Conservation (phyloP, 1,140 invertebrate species). For the Aphelinus atriplicis region DNA sequence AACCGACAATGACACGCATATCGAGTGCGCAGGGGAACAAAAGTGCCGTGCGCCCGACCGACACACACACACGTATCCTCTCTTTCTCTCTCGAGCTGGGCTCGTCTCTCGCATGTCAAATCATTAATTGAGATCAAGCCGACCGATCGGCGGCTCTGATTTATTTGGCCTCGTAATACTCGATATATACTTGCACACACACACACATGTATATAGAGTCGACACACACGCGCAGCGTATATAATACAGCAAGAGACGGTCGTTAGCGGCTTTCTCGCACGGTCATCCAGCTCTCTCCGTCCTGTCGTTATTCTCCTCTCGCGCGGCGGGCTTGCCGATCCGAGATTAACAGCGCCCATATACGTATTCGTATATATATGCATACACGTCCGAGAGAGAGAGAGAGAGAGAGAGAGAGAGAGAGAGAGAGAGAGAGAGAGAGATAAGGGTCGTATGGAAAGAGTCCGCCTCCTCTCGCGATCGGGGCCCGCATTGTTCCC, state of each 20-base stretch:
- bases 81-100: not conserved
- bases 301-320: not conserved
- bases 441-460: not conserved
- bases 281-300: conserved; percentile 19
- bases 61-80: too few species aligned
- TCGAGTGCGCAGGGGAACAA: too few species aligned
- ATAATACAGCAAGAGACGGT: conserved; percentile 27
- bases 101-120: conserved; percentile 21
- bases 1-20: too few species aligned
- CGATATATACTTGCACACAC: conserved; percentile 45
- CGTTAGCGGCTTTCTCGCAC: conserved; percentile 35
- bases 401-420: conserved; percentile 4
- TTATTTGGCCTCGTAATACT: conserved; percentile 33
- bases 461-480: too few species aligned
- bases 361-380: not conserved
- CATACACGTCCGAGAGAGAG: conserved; percentile 5
- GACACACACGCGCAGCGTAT: too few species aligned
- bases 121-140: conserved; percentile 38
- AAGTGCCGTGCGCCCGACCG: too few species aligned
- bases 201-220: not conserved
- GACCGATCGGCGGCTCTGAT: conserved; percentile 14
- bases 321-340: not conserved
- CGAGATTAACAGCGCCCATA: conserved; percentile 7
- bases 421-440: not conserved
- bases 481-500: too few species aligned